Conservation (phyloP, 2,797 vertebrate species). For the Characodon lateralis region DNA sequence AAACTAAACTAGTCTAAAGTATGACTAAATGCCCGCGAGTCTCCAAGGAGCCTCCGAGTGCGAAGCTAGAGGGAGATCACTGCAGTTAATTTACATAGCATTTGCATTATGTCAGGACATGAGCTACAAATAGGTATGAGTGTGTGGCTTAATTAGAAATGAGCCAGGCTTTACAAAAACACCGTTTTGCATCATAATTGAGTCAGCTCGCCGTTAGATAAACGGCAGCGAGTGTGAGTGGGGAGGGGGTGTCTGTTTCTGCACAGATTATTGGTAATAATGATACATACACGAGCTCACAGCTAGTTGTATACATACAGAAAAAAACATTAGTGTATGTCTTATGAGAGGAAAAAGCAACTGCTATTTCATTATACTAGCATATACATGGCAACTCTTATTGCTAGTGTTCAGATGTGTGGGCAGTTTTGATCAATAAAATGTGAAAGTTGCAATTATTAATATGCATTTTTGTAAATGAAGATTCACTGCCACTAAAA, state of each 20-base stretch:
- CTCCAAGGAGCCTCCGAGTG: constrained; percentile 73
- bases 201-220: constrained; percentile 71
- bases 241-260: constrained; percentile 68
- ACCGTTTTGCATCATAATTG: constrained; percentile 82
- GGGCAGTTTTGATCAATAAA: constrained; percentile 26
- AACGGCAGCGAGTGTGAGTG: constrained; percentile 57
- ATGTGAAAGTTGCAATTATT: neutral
- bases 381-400: constrained; percentile 20
- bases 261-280: constrained; percentile 77
- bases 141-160: constrained; percentile 85
- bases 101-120: constrained; percentile 85
- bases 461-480: no score
- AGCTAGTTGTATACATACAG: constrained; percentile 31
- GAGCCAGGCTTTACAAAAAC: constrained; percentile 82
- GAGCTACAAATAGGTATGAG: constrained; percentile 86
- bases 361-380: constrained; percentile 24
- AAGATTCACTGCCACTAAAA: constrained; percentile 3
- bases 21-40: constrained; percentile 75
- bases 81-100: constrained; percentile 83
- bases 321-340: constrained; percentile 27
- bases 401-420: constrained; percentile 24
- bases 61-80: constrained; percentile 80
- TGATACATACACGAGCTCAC: constrained; percentile 62
- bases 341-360: constrained; percentile 34
- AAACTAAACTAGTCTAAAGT: constrained; percentile 74